A percentile compares a stretch with the other conserved stretches of the same genome.
phyloP scores from a whole-genome alignment of 2,888 invertebrate species.

The Volucella inflata region DNA sequence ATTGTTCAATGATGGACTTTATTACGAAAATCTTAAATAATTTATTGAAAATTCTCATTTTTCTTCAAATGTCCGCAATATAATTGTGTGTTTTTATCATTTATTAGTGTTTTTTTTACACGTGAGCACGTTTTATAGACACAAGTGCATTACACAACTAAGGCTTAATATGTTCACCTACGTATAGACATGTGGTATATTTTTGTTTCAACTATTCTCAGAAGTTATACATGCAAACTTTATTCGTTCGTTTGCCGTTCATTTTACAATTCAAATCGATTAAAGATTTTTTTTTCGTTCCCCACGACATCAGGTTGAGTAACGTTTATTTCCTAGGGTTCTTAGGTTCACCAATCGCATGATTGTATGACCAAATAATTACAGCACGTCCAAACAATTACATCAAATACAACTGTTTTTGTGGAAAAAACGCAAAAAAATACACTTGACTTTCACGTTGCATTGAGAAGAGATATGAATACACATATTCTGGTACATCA shows the following conservation, averaged over 20 bases:
- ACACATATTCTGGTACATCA: too few relatives aligned
- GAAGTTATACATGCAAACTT: too few relatives aligned
- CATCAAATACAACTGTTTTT: slow-evolving; percentile 1
- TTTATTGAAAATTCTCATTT: too few relatives aligned
- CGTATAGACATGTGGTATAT: background rate
- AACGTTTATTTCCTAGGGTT: background rate
- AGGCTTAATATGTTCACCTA: background rate
- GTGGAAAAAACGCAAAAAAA: background rate
- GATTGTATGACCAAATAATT: slow-evolving; percentile 46
- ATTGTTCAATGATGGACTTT: too few relatives aligned
- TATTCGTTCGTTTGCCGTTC: too few relatives aligned
- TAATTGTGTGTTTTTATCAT: too few relatives aligned
- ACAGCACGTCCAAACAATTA: slow-evolving; percentile 23
- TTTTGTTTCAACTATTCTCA: too few relatives aligned
- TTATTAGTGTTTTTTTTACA: background rate
- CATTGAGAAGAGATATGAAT: slow-evolving; percentile 7
- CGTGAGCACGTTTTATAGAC: slow-evolving; percentile 48
- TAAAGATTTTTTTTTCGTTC: background rate
- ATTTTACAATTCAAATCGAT: too few relatives aligned
- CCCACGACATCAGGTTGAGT: too few relatives aligned
- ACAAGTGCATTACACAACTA: slow-evolving; percentile 34
- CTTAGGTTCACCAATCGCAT: slow-evolving; percentile 10
- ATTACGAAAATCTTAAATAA: too few relatives aligned
- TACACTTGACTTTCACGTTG: too few relatives aligned
- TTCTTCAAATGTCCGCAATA: too few relatives aligned